phyloP scores from a whole-genome alignment of 2,888 invertebrate genomes.

The Drosophila gaucha region DNA sequence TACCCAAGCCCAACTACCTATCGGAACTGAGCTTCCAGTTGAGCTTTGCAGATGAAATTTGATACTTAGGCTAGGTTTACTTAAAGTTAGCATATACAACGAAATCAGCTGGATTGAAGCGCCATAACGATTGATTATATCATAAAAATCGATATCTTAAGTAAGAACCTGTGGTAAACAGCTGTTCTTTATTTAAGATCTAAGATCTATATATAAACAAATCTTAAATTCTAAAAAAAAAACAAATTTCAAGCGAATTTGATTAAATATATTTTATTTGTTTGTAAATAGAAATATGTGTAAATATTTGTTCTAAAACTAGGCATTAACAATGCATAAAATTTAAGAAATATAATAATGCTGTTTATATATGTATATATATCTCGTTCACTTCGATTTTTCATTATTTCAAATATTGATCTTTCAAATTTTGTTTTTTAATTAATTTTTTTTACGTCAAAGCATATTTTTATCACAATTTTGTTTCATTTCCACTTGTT shows the following conservation, averaged over 20 bases:
- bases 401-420: neutral
- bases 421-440: neutral
- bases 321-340: neutral
- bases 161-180: no score
- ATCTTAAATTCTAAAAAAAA: no score
- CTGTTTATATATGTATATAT: neutral
- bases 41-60: neutral
- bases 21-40: neutral
- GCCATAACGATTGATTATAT: neutral
- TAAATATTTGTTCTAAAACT: slow-evolving; percentile 3
- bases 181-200: no score
- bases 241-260: no score
- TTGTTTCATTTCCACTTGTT: slow-evolving; percentile 1
- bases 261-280: neutral
- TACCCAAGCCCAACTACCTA: neutral
- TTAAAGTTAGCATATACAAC: neutral
- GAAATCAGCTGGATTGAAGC: neutral
- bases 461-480: neutral
- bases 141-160: no score
- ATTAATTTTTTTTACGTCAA: neutral
- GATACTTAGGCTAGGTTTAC: neutral
- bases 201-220: no score
- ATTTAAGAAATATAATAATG: neutral
- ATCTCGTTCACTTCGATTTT: neutral
- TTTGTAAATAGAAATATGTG: neutral